phyloP scores from a whole-genome alignment of 2,113 vertebrate genomes.

The Poeciliopsis occidentalis region DNA sequence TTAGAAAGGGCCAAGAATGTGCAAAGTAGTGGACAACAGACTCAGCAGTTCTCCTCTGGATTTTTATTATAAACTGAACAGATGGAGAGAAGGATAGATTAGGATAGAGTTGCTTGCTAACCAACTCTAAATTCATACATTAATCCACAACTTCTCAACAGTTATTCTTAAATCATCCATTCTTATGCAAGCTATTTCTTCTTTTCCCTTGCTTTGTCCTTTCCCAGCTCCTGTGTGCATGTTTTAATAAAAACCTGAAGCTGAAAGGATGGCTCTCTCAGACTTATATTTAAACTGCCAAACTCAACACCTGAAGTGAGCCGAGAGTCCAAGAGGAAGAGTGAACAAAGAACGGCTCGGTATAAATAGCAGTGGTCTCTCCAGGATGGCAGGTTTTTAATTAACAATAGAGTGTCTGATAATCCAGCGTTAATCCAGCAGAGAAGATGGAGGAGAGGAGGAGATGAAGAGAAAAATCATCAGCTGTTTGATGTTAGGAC shows the following conservation, averaged over 20 bases:
- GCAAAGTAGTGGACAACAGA: conserved; percentile 36
- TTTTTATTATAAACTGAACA: conserved; percentile 17
- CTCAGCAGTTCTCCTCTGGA: conserved; percentile 31
- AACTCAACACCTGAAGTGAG: conserved; percentile 69
- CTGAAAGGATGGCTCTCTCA: conserved; percentile 8
- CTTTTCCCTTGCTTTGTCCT: background rate
- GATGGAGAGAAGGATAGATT: background rate
- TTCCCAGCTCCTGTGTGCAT: conserved; percentile 2
- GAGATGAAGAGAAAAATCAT: conserved; percentile 64
- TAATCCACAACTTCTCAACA: background rate
- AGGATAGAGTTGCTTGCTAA: background rate
- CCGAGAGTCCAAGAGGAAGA: conserved; percentile 56
- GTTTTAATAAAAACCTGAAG: conserved; percentile 19
- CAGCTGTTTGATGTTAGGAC: conserved; percentile 75
- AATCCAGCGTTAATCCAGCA: conserved; percentile 79
- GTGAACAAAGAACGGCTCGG: conserved; percentile 49
- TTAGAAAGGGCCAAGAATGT: conserved; percentile 26
- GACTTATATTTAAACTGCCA: conserved; percentile 57
- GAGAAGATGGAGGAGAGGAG: conserved; percentile 68
- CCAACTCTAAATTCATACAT: background rate
- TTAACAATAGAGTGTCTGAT: conserved; percentile 78
- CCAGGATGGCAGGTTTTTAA: conserved; percentile 75
- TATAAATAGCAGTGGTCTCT: conserved; percentile 75
- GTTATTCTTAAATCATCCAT: background rate
- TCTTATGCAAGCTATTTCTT: background rate